Percentiles rank a stretch among this genome's conserved stretches.
phyloP scores from a whole-genome alignment of 2,888 invertebrate genomes.

The Perizoma affinitatum region DNA sequence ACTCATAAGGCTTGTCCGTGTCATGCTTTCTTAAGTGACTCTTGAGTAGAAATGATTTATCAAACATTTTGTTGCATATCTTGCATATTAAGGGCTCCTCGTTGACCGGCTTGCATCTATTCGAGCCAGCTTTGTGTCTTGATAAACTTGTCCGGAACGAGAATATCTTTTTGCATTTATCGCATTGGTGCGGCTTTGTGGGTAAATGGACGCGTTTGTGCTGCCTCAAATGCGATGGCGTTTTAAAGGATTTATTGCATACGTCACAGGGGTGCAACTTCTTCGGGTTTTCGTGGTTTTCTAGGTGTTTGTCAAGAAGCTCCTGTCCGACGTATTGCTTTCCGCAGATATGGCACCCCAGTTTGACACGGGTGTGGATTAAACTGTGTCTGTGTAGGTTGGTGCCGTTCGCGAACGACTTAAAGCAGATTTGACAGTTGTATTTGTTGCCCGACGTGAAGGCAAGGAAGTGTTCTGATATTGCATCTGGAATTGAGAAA shows the following conservation, averaged over 20 bases:
- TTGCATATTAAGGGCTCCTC: constrained; percentile 36
- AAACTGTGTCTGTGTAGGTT: constrained; percentile 42
- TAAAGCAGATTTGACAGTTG: constrained; percentile 41
- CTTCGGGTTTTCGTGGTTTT: constrained; percentile 37
- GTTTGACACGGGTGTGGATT: constrained; percentile 34
- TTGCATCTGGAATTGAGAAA: constrained; percentile 54
- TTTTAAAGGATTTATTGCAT: constrained; percentile 54
- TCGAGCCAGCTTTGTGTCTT: constrained; percentile 39
- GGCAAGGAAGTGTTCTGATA: constrained; percentile 31
- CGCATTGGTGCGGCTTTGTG: constrained; percentile 46
- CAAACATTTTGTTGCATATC: constrained; percentile 44
- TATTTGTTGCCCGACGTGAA: constrained; percentile 8
- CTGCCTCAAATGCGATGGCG: constrained; percentile 51
- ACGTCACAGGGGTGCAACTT: constrained; percentile 43
- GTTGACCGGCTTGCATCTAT: constrained; percentile 31
- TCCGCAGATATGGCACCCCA: constrained; percentile 39
- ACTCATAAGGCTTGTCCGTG: constrained; percentile 28
- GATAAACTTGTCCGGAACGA: constrained; percentile 43
- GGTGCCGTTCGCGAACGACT: constrained; percentile 37
- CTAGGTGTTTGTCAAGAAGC: constrained; percentile 36
- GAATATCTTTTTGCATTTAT: constrained; percentile 42
- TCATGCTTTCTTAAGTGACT: constrained; percentile 46
- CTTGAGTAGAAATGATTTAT: constrained; percentile 42
- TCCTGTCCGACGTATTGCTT: constrained; percentile 34
- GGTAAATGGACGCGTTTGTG: constrained; percentile 49